Evolutionary conservation across 2,797 vertebrate genomes (phyloP).

Genomic region (Spinus pinus): DNA sequence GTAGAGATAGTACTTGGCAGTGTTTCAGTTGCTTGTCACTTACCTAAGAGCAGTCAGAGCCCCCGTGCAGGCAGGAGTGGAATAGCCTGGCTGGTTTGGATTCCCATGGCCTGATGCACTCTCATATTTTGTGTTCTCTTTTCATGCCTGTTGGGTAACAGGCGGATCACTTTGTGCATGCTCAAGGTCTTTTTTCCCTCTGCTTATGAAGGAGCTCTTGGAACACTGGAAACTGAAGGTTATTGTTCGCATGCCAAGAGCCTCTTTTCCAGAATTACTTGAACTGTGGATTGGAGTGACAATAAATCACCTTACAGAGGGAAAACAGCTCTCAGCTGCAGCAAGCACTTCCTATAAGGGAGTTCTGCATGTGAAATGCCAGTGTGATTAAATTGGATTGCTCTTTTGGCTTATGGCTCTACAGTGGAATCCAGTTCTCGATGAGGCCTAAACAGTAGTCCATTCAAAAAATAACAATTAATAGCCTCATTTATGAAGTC

Average conservation of each 20-base stretch:
- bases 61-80: fast-evolving
- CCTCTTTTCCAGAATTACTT: background rate
- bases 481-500: background rate
- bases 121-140: background rate
- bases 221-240: background rate
- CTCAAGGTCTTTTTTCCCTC: background rate
- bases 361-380: background rate
- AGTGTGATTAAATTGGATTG: background rate
- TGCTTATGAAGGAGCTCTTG: background rate
- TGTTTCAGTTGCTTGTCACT: background rate
- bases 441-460: background rate
- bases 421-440: background rate
- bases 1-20: background rate
- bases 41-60: background rate
- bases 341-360: fast-evolving
- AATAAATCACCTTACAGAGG: background rate
- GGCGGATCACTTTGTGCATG: fast-evolving
- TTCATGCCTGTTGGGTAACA: background rate
- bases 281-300: background rate
- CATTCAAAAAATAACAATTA: background rate
- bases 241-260: background rate
- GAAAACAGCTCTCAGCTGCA: background rate
- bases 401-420: background rate
- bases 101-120: background rate
- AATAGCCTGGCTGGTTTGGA: background rate